A percentile compares a stretch with the other conserved stretches of the same genome.
phyloP scores from a whole-genome alignment of 2,888 invertebrate species.

The Hirtodrosophila histrioides region DNA sequence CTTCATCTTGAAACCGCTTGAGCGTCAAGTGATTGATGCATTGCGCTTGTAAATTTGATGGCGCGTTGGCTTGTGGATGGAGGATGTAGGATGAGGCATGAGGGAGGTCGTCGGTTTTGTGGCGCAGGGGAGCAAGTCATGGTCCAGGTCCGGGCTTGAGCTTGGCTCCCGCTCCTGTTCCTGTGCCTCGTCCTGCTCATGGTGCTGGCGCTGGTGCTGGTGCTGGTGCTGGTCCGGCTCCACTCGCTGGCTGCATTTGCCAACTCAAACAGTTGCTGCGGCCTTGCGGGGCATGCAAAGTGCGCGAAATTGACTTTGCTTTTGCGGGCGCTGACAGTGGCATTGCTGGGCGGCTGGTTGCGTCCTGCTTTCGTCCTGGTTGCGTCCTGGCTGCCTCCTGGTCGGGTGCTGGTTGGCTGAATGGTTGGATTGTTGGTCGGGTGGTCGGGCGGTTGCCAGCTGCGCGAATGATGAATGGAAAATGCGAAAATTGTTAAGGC shows the following conservation, averaged over 20 bases:
- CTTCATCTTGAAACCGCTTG: constrained; percentile 60
- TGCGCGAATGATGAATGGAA: constrained; percentile 75
- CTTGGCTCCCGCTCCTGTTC: too few relatives aligned
- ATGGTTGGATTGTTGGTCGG: constrained; percentile 13
- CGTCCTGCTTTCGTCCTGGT: neutral
- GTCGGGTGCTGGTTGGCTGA: constrained; percentile 27
- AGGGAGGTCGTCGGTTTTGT: constrained; percentile 11
- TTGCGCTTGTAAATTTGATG: constrained; percentile 79
- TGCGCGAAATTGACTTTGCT: constrained; percentile 80
- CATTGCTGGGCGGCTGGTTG: constrained; percentile 55
- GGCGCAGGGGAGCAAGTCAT: constrained; percentile 30
- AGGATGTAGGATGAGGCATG: neutral
- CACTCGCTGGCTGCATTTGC: constrained; percentile 36
- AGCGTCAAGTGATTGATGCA: constrained; percentile 73
- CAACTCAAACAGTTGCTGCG: constrained; percentile 53
- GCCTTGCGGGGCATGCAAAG: constrained; percentile 66
- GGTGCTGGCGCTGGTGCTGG: constrained; percentile 32
- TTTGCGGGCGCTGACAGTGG: constrained; percentile 79
- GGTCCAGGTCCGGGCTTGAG: constrained; percentile 20
- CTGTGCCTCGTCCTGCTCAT: too few relatives aligned
- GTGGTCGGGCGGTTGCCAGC: constrained; percentile 14
- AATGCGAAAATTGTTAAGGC: constrained; percentile 77
- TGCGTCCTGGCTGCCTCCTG: constrained; percentile 8
- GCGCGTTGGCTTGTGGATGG: constrained; percentile 49
- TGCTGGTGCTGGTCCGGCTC: constrained; percentile 37